These are phyloP conservation scores for Ctenicera cuprea DNA, from an alignment of 2,888 invertebrate genomes.

Conservation along the genomic window DNA sequence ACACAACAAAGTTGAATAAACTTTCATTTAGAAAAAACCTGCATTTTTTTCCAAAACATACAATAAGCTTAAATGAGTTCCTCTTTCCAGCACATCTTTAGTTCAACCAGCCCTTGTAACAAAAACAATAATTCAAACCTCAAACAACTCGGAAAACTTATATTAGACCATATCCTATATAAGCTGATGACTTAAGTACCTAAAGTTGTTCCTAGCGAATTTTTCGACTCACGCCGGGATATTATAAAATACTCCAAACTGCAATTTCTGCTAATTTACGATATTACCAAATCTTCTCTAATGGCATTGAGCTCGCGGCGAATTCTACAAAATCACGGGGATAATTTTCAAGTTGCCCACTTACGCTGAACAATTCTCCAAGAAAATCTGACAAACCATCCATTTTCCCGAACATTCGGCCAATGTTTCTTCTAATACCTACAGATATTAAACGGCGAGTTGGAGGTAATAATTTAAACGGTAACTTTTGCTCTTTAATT, in stretches of 20 bases:
- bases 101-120: background rate
- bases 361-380: constrained; percentile 15
- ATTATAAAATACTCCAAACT: constrained; percentile 47
- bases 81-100: too few species aligned
- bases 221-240: constrained; percentile 35
- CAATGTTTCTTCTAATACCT: background rate
- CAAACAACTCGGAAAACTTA: constrained; percentile 4
- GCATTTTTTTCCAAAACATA: too few species aligned
- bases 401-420: background rate
- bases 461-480: background rate
- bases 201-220: constrained; percentile 38
- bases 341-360: constrained; percentile 32
- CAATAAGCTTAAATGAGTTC: too few species aligned
- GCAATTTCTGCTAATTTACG: constrained; percentile 46
- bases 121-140: background rate
- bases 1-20: too few species aligned
- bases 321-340: constrained; percentile 41
- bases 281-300: constrained; percentile 48
- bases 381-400: constrained; percentile 21
- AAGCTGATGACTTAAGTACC: constrained; percentile 8
- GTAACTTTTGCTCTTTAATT: too few species aligned
- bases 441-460: background rate
- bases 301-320: constrained; percentile 34
- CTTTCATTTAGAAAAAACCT: too few species aligned
- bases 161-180: background rate